phyloP scores from a whole-genome alignment of 2,113 vertebrate species.

The Pogonocichla stellata region DNA sequence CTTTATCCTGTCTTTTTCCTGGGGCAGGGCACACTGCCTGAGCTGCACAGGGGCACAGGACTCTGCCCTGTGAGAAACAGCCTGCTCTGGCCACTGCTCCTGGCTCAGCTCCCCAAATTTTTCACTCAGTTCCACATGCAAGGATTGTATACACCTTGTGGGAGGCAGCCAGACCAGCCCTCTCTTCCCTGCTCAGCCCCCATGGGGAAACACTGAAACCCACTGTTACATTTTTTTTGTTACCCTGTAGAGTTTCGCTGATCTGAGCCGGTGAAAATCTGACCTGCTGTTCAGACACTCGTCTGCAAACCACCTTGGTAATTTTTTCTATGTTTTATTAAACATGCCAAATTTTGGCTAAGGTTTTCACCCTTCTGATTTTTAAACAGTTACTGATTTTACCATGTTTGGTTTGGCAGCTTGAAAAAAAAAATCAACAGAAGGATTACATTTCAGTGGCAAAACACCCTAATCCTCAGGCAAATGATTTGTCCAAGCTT shows the following conservation, averaged over 20 bases:
- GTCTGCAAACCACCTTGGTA: background rate
- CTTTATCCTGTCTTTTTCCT: background rate
- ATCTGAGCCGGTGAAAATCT: background rate
- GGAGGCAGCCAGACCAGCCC: background rate
- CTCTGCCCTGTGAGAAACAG: background rate
- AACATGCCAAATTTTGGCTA: background rate
- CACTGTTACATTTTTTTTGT: accelerated
- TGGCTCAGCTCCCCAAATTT: background rate
- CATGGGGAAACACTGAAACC: background rate
- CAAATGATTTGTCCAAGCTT: slow-evolving; percentile 99
- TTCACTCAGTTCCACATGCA: background rate
- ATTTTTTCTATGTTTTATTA: background rate
- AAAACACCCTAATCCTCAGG: slow-evolving; percentile 95
- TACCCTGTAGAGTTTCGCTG: background rate
- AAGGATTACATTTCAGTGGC: slow-evolving; percentile 94
- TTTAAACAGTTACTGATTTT: slow-evolving; percentile 81
- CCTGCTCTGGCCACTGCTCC: background rate
- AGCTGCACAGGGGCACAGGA: accelerated
- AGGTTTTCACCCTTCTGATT: background rate
- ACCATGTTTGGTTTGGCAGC: slow-evolving; percentile 92
- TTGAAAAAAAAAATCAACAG: slow-evolving; percentile 88
- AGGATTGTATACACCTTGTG: accelerated
- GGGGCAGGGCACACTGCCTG: background rate
- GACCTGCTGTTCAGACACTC: background rate
- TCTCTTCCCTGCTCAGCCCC: background rate